Evolutionary conservation across 2,888 invertebrate genomes (phyloP), one percentile per base, ranked within the genome.

Genomic region (Allacma fusca): DNA sequence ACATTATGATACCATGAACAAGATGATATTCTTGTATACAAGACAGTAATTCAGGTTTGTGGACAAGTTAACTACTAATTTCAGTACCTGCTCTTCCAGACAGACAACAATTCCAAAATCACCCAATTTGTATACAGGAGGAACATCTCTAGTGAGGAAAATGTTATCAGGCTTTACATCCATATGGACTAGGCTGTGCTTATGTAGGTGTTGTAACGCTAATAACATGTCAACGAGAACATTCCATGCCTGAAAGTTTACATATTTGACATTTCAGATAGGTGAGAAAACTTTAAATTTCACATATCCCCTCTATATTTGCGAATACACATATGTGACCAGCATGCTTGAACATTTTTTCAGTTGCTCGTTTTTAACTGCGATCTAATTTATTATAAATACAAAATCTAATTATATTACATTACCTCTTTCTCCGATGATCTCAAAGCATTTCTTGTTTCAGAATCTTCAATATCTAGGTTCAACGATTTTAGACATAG

Each of bases 151-250:
- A 7, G 90, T 89, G 77, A 93, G 89, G 84, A 93, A 89, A 71
- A 94, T 92, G 86, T 94, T 93, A 73, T 92, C 93, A 65, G 93
- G 90, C 86, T 94, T 93, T 50, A 94, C 91, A 87, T 93, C 93
- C 86, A 93, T 88, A 85, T 93, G 93, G 44, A 93, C 88, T 44
- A 92, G 87, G 85, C 91, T 89, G 72, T 90, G 88, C 79, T 89
- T 89, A 85, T 93, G 93, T 26, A 94, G 87, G 85, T 91, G 91
- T 84, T 91, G 89, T 1, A 93, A 86, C 23, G 91, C 92, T 88
- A 89, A 85, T 50, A 87, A 85, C 76, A 83, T 82, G 79, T 83
- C 83, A 81, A 84, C 70, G 50, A 84, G 69, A 44, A 83, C 81
- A 76, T 81, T 80, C 83, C 83, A 83, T n/a, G 79, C 78, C 82